phyloP scores from a whole-genome alignment of 2,797 vertebrate genomes.

The Onychomys torridus region DNA sequence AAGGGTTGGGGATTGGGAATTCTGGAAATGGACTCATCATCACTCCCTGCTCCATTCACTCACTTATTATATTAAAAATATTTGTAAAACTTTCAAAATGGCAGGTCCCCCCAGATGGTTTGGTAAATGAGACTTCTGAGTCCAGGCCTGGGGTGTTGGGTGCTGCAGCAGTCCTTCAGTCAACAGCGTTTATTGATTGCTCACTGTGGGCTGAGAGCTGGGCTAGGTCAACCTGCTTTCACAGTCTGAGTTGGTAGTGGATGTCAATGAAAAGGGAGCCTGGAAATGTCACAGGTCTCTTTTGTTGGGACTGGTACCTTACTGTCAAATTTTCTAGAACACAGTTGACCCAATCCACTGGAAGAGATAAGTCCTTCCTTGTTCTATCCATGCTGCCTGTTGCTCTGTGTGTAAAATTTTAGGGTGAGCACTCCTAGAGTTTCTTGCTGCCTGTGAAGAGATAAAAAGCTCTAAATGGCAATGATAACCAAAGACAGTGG shows the following conservation, averaged over 20 bases:
- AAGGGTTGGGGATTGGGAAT: conserved; percentile 29
- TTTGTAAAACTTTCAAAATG: conserved; percentile 81
- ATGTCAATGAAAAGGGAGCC: conserved; percentile 67
- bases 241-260: conserved; percentile 53
- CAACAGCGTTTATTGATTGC: conserved; percentile 78
- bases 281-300: conserved; percentile 66
- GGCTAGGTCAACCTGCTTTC: conserved; percentile 17
- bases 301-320: not conserved
- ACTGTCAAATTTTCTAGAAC: not conserved
- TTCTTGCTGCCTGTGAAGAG: not conserved
- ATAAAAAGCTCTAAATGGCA: not conserved
- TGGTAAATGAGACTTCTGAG: conserved; percentile 39
- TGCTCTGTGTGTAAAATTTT: not conserved
- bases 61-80: conserved; percentile 71
- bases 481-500: not conserved
- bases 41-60: conserved; percentile 55
- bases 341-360: not conserved
- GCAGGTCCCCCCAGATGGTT: conserved; percentile 71
- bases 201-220: conserved; percentile 29
- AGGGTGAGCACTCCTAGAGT: not conserved
- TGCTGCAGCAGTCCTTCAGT: conserved; percentile 56
- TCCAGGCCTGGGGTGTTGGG: conserved; percentile 59
- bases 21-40: conserved; percentile 47
- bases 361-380: not conserved
- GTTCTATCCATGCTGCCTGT: not conserved